Evolutionary conservation across 2,797 vertebrate species (phyloP), one percentile per base, ranked within the genome.

Genomic region (Leuciscus waleckii): DNA sequence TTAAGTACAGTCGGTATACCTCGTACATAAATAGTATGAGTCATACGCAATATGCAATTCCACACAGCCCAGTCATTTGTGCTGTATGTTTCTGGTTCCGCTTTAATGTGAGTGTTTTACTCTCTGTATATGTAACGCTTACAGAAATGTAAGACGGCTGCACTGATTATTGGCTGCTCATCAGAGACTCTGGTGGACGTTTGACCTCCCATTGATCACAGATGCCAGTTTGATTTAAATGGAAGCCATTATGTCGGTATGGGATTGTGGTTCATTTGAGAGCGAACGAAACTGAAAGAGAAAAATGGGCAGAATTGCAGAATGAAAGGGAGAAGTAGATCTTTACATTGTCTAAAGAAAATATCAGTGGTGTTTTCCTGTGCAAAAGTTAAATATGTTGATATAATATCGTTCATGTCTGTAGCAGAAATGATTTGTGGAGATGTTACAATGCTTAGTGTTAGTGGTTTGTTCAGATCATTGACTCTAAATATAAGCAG

Each of bases 151-250:
- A 78, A 71, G 69, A 90, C 78, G 63, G 81, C 85, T 84, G 83
- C 67, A 65, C 80, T 87, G 79, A 81, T 67, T 78, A 79, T 14
- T 63, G 35, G 56, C 67, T 77, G 79, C 73, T 70, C 89, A 87
- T 69, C 85, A 88, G 84, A 89, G 68, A 32, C 87, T 85, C 83
- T 86, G 69, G 90, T 91, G 88, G 91, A 92, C 90, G 90, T 88
- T 91, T 89, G 81, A 85, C 90, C 90, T 39, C 85, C 83, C 88
- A 94, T 95, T 74, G 93, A 95, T 91, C 87, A 49, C 1, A 75
- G 2, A 5, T 90, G 92, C 92, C 90, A 90, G 93, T 93, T 95
- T 92, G 94, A 95, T 93, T 90, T 82, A 87, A 90, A 87, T 91
- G 90, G 92, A 91, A 74, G 90, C 92, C 91, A 93, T 94, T 93